Percentiles rank a stretch among this genome's conserved stretches.
Evolutionary conservation across 2,113 vertebrate species (phyloP).

Genomic region (Panurus biarmicus): DNA sequence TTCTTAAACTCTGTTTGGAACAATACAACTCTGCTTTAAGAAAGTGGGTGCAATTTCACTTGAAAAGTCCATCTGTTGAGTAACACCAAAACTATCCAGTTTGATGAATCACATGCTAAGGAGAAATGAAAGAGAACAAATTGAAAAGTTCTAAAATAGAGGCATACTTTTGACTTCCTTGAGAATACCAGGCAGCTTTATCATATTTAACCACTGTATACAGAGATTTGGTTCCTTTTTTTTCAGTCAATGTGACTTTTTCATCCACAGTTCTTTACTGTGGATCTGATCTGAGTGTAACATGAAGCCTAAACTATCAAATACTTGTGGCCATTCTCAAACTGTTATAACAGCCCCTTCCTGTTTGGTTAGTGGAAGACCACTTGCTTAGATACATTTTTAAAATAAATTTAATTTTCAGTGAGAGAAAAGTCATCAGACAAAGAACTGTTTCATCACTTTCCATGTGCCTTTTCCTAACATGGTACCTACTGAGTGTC

Average conservation of each 20-base stretch:
- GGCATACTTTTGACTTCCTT: not conserved
- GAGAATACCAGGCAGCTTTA: not conserved
- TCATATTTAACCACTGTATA: not conserved
- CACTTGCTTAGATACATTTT: not conserved
- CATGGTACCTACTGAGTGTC: not conserved
- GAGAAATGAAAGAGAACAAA: slow-evolving; percentile 38
- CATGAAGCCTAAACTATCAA: not conserved
- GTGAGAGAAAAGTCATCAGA: not conserved
- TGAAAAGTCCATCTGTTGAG: not conserved
- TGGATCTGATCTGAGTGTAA: not conserved
- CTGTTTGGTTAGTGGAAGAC: not conserved
- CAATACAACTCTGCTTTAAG: not conserved
- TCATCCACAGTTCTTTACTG: not conserved
- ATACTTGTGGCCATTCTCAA: not conserved
- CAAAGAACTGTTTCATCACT: not conserved
- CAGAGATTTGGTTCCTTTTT: not conserved
- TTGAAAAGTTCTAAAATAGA: not conserved
- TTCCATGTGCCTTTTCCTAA: not conserved
- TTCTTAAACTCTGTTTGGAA: not conserved
- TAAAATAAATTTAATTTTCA: not conserved
- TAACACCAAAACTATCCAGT: not conserved
- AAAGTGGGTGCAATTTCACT: not conserved
- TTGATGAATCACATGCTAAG: slow-evolving; percentile 10
- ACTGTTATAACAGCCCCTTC: not conserved
- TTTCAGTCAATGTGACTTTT: not conserved